phyloP scores from a whole-genome alignment of 2,797 vertebrate genomes.

The Spizella passerina region DNA sequence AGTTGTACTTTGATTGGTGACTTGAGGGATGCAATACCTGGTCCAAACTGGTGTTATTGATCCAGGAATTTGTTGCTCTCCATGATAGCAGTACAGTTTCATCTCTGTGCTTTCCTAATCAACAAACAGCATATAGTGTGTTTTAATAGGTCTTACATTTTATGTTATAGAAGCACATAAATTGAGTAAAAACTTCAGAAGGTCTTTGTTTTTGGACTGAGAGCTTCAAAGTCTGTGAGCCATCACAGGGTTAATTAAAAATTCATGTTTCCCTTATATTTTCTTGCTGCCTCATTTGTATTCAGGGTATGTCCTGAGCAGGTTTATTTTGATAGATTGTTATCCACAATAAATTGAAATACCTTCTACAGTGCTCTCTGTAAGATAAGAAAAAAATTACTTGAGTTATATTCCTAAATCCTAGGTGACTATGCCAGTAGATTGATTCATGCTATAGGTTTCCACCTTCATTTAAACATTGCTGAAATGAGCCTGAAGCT shows the following conservation, averaged over 20 bases:
- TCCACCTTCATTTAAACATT: slow-evolving; percentile 48
- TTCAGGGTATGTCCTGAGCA: neutral
- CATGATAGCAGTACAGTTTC: neutral
- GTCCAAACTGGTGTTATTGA: neutral
- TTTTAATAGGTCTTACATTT: neutral
- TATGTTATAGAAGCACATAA: neutral
- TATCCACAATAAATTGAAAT: slow-evolving; percentile 62
- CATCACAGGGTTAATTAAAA: slow-evolving; percentile 27
- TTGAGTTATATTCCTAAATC: slow-evolving; percentile 51
- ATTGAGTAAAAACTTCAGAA: neutral
- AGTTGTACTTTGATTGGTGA: neutral
- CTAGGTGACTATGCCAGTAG: slow-evolving; percentile 48
- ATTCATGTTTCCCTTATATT: neutral
- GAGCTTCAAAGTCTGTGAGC: neutral
- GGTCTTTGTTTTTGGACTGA: neutral
- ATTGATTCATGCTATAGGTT: slow-evolving; percentile 23
- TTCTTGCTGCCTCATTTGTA: neutral
- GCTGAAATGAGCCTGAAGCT: slow-evolving; percentile 19
- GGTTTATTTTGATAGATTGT: slow-evolving; percentile 66
- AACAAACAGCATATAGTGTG: neutral
- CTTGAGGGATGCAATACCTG: neutral
- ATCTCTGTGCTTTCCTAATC: neutral
- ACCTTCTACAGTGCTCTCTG: slow-evolving; percentile 9
- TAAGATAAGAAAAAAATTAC: slow-evolving; percentile 58
- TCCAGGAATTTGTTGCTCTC: neutral